A percentile compares a stretch with the other conserved stretches of the same genome.
Conservation (phyloP, 2,113 vertebrate species). For the Pyxicephalus adspersus region DNA sequence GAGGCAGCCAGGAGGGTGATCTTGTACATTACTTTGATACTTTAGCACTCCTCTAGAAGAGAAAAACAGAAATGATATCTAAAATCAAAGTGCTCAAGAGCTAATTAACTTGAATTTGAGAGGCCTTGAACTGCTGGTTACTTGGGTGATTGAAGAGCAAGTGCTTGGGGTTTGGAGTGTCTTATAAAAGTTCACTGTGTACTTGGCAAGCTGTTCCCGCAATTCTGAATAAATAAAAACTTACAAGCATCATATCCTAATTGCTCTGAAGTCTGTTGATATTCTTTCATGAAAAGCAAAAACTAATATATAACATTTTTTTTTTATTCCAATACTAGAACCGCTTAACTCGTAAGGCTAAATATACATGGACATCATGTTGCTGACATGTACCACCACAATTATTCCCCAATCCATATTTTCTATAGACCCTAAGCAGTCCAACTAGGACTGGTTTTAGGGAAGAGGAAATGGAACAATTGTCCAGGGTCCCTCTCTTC, state of each 20-base stretch:
- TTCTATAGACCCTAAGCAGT: too few relatives aligned
- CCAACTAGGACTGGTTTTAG: too few relatives aligned
- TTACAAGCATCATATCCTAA: background rate
- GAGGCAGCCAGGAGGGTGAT: slow-evolving; percentile 91
- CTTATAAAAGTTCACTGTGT: slow-evolving; percentile 2
- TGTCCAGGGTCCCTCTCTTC: too few relatives aligned
- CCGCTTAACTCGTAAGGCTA: too few relatives aligned
- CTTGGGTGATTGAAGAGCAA: slow-evolving; percentile 24
- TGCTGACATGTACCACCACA: too few relatives aligned
- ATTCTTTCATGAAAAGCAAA: background rate
- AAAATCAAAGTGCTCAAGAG: slow-evolving; percentile 33
- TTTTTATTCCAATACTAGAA: too few relatives aligned
- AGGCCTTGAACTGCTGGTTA: slow-evolving; percentile 38
- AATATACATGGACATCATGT: too few relatives aligned
- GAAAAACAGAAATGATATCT: slow-evolving; percentile 39
- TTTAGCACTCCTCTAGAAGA: slow-evolving; percentile 88
- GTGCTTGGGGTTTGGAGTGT: slow-evolving; percentile 15
- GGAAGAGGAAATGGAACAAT: too few relatives aligned
- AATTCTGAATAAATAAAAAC: background rate
- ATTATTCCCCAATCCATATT: too few relatives aligned
- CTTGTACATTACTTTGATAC: slow-evolving; percentile 89
- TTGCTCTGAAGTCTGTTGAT: background rate
- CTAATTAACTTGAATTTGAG: slow-evolving; percentile 42
- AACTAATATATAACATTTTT: background rate
- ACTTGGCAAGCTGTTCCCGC: background rate